A percentile compares a stretch with the other conserved stretches of the same genome.
Evolutionary conservation across 1,140 invertebrate species (phyloP).

Genomic region (Apis cerana): DNA sequence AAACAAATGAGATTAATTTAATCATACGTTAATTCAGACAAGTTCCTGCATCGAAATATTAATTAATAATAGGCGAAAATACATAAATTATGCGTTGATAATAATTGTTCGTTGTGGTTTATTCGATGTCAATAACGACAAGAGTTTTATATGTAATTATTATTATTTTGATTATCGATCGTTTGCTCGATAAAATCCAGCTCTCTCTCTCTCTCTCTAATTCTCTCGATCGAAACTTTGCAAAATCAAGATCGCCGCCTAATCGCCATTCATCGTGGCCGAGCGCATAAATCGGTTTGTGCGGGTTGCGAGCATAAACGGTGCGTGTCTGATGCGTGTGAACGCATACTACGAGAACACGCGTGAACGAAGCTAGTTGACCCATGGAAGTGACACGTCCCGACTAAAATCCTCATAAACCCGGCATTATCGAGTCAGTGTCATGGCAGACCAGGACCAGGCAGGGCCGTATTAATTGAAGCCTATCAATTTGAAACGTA

Average conservation of each 20-base stretch:
- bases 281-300: background rate
- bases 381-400: slow-evolving; percentile 71
- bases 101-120: background rate
- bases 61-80: background rate
- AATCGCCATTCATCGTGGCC: background rate
- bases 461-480: slow-evolving; percentile 74
- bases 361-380: slow-evolving; percentile 60
- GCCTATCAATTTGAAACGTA: slow-evolving; percentile 73
- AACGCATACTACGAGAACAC: slow-evolving; percentile 25
- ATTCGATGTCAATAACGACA: background rate
- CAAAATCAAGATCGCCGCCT: too few relatives aligned
- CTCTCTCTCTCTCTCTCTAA: too few relatives aligned
- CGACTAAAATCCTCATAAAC: slow-evolving; percentile 75
- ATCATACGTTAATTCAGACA: background rate
- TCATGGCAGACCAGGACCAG: slow-evolving; percentile 59
- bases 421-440: slow-evolving; percentile 74
- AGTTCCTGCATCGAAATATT: background rate
- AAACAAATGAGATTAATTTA: background rate
- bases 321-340: slow-evolving; percentile 22
- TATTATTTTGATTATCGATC: background rate
- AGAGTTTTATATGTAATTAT: background rate
- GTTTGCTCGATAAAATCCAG: too few relatives aligned
- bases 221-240: too few relatives aligned
- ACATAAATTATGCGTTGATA: background rate
- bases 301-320: background rate